Base-by-base conservation (phyloP, 2,113 vertebrate species). In the Lasiurus cinereus region DNA sequence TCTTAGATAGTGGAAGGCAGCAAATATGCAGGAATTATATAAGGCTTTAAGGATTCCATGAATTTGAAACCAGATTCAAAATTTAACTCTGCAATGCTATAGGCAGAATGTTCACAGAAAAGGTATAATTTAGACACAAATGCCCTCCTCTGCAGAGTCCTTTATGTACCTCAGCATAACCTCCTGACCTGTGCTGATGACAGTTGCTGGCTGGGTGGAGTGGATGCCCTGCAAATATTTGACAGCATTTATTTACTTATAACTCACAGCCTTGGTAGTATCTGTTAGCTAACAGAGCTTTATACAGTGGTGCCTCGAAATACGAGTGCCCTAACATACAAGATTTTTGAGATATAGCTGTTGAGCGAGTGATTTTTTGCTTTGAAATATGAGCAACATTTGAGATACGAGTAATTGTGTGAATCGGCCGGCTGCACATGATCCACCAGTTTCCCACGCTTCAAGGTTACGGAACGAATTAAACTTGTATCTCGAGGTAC, bases 11-110 rank as follows among this genome's bases (percentile, higher is more conserved):
- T 79, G 6, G 2, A 62, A 92, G 10, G 18, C 29, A 88, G 29
- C 12, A 83, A 59, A 76, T 50, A 10, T 69, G 1, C 0, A 88
- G 33, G 27, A 16, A 80, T 95, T 94, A 46, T 54, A 0, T 69
- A 74, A 69, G 10, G 72, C 89, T 79, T 88, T 36, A 95, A 74
- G 19, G 16, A 66, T 76, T 10, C 1, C 18, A 76, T 74, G 27
- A 83, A 85, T 96, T 54, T 83, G 31, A 95, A 94, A 82, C 6
- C 46, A 83, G n/a, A 78, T 67, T 74, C 8, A 52, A 59, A 82
- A 72, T 11, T 78, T 6, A 36, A 24, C 43, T 67, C 33, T 52
- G 8, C 27, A 85, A 9, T 79, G 31, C 62, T 18, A 13, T n/a
- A 66, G 43, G 52, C 21, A 78, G 73, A 82, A 59, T 78, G 33